phyloP scores from a whole-genome alignment of 2,113 vertebrate species.

The Nothobranchius furzeri region DNA sequence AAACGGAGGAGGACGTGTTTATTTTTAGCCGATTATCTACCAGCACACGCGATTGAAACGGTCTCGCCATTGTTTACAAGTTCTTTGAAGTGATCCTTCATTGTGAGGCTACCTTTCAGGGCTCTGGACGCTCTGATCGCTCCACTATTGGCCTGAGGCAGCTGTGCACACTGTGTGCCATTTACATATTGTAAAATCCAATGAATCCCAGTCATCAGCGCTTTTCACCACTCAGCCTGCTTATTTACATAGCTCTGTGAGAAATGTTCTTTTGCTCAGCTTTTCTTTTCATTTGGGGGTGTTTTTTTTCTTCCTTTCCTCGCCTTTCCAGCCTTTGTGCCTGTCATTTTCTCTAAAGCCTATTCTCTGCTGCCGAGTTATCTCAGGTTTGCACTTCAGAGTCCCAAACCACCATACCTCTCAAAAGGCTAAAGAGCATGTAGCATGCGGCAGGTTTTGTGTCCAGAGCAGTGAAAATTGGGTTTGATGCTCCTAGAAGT shows the following conservation, averaged over 20 bases:
- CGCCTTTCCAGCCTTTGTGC: neutral
- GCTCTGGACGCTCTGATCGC: conserved; percentile 58
- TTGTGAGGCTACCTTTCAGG: conserved; percentile 75
- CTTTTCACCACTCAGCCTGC: conserved; percentile 44
- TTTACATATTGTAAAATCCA: conserved; percentile 52
- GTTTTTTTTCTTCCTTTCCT: conserved; percentile 4
- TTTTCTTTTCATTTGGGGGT: conserved; percentile 28
- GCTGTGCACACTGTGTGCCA: conserved; percentile 69
- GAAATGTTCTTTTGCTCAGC: conserved; percentile 27
- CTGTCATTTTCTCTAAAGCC: conserved; percentile 22
- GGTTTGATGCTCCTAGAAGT: conserved; percentile 47
- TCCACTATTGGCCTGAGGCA: conserved; percentile 60
- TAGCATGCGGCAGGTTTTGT: conserved; percentile 42
- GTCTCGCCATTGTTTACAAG: conserved; percentile 75
- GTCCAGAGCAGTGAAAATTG: conserved; percentile 56
- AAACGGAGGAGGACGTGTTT: conserved; percentile 59
- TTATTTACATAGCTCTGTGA: conserved; percentile 59
- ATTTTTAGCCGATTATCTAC: conserved; percentile 77
- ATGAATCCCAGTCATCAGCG: conserved; percentile 59
- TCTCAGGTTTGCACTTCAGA: conserved; percentile 34
- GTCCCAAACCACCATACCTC: conserved; percentile 18
- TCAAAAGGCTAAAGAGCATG: conserved; percentile 38
- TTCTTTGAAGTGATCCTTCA: conserved; percentile 81
- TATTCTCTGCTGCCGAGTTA: conserved; percentile 29
- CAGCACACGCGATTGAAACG: conserved; percentile 69